Percentiles rank a stretch among this genome's conserved stretches.
Conservation (phyloP, 2,888 invertebrate genomes). For the Agrotis ipsilon region DNA sequence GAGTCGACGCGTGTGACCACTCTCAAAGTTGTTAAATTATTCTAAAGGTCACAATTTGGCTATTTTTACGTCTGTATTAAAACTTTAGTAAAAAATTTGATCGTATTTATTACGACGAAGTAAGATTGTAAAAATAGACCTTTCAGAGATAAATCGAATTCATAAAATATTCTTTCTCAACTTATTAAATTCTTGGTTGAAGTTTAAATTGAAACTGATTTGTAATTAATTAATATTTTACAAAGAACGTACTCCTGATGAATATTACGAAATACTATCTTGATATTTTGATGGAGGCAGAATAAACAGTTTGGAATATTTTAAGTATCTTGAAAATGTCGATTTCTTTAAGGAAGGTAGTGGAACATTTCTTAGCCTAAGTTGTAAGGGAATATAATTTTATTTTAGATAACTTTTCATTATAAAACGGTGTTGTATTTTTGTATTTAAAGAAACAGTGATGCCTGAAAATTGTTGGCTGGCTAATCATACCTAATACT, state of each 20-base stretch:
- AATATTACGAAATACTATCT: conserved; percentile 17
- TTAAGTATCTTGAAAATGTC: not conserved
- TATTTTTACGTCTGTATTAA: not conserved
- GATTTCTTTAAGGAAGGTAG: not conserved
- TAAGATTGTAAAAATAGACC: not conserved
- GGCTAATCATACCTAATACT: no score
- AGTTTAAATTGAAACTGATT: not conserved
- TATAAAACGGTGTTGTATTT: not conserved
- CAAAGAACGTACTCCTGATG: not conserved
- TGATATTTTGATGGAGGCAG: not conserved
- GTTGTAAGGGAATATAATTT: no score
- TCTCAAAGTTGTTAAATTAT: not conserved
- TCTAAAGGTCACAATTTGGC: not conserved
- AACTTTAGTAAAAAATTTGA: not conserved
- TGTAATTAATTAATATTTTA: not conserved
- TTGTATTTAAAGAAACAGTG: no score
- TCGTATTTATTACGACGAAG: not conserved
- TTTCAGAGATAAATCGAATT: not conserved
- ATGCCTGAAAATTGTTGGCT: no score
- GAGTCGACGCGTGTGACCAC: not conserved
- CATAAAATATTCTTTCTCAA: not conserved
- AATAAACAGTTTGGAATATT: not conserved
- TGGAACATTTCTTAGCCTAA: not conserved
- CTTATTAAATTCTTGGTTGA: conserved; percentile 13
- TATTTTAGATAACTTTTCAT: no score